Evolutionary conservation across 1,140 invertebrate species (phyloP).

Genomic region (Ladona fulva): DNA sequence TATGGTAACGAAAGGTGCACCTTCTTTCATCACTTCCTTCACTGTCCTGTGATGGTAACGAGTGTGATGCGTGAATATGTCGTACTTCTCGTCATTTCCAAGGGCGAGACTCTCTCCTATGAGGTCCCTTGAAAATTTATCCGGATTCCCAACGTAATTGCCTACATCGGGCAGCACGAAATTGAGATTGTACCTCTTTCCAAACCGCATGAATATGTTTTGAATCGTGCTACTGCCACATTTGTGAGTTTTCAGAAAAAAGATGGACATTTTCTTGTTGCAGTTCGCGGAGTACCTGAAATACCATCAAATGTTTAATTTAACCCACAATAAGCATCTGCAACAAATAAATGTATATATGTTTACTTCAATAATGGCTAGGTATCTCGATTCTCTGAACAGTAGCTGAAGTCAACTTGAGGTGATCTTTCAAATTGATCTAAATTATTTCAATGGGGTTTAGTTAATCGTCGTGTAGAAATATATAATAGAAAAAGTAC

Average conservation of each 20-base stretch:
- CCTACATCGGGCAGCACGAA: conserved; percentile 34
- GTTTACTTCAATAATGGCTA: too few relatives aligned
- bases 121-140: not conserved
- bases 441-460: too few relatives aligned
- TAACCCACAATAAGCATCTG: too few relatives aligned
- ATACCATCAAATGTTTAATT: too few relatives aligned
- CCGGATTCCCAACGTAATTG: conserved; percentile 33
- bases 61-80: conserved; percentile 30
- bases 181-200: conserved; percentile 30
- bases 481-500: too few relatives aligned
- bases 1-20: conserved; percentile 34
- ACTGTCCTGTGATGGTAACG: conserved; percentile 29
- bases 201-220: conserved; percentile 40
- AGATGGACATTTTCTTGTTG: conserved; percentile 16
- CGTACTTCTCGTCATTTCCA: conserved; percentile 20
- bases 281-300: not conserved
- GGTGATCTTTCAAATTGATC: too few relatives aligned
- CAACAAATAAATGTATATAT: too few relatives aligned
- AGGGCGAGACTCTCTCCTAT: not conserved
- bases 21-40: conserved; percentile 30
- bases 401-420: too few relatives aligned
- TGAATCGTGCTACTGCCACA: conserved; percentile 41
- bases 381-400: too few relatives aligned
- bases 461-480: too few relatives aligned
- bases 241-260: conserved; percentile 43